Base-by-base conservation (phyloP, 2,888 invertebrate genomes). In the Oscheius sp. region DNA sequence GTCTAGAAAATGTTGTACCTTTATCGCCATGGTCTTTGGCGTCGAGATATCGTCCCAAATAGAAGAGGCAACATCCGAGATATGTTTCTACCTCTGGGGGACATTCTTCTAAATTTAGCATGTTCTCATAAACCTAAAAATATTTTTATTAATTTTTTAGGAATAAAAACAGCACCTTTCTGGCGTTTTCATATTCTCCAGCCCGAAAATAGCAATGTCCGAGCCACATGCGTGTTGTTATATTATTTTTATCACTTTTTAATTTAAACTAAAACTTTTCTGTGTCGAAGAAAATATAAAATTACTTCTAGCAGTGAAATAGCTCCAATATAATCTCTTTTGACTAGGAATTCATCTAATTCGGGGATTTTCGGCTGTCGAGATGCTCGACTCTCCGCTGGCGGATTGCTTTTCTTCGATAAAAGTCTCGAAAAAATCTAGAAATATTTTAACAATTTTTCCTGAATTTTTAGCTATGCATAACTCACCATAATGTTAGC, bases 161-260 rank as follows among this genome's bases (percentile, higher is more conserved):
- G 5, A 49, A 5, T 7, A 13, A 13, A 13, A 49, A 18, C 23
- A 55, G 13, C 5, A 93, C 92, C 77, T 93, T 92, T 84, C 94
- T 90, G 0, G 95, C 92, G 84, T 92, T 92, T 85, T 93, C 93
- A 90, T 96, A 96, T 88, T 98, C 95, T 1, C 96, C 97, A 76
- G 96, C 91, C 89, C 98, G 97, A 90, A 97, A 99, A 86, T 93
- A 93, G 89, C 96, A 96, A 90, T 95, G 97, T 0, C 94, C 97
- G 76, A 94, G 92, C 97, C 98, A 98, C 82, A 93, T 35, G 16
- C 46, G 25, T 7, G 49, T 59, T 21, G 49, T 69, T 3, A 53
- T 35, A 27, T 59, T 46, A 2, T 16, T 45, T 9, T 23, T 29
- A 5, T 35, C 69, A 29, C 49, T 53, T 69, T 75, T 75, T 49